Conservation (phyloP, 2,113 vertebrate genomes). For the Eira barbara region DNA sequence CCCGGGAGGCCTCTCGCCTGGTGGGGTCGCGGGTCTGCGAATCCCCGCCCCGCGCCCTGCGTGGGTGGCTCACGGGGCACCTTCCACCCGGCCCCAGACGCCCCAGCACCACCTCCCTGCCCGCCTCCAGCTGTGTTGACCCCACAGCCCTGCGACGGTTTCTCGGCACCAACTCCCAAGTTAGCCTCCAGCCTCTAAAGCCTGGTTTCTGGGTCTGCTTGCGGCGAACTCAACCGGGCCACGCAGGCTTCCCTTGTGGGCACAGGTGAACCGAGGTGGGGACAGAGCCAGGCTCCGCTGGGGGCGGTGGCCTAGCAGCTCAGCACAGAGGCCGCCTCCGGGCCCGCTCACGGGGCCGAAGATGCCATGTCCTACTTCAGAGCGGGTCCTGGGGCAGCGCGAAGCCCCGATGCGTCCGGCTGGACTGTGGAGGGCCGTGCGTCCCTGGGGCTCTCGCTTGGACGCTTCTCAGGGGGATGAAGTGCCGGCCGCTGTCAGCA, state of each 20-base stretch:
- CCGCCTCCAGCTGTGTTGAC: rapidly evolving
- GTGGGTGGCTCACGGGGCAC: neutral
- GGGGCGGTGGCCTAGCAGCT: rapidly evolving
- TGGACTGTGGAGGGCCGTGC: neutral
- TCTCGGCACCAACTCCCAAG: neutral
- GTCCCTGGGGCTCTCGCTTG: neutral
- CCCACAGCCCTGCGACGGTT: rapidly evolving
- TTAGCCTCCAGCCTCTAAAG: neutral
- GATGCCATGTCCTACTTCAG: neutral
- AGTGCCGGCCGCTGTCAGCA: rapidly evolving
- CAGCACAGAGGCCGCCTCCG: rapidly evolving
- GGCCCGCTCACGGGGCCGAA: neutral
- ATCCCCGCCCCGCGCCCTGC: rapidly evolving
- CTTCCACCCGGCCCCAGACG: rapidly evolving
- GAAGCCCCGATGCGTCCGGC: neutral
- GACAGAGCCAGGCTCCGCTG: neutral
- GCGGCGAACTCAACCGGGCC: rapidly evolving
- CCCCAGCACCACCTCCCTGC: neutral
- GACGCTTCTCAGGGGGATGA: neutral
- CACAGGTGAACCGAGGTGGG: neutral
- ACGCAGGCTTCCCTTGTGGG: neutral
- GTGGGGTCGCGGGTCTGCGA: neutral
- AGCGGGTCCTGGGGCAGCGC: neutral
- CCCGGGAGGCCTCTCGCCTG: neutral
- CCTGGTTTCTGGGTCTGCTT: neutral